phyloP scores from a whole-genome alignment of 2,797 vertebrate species.

The Neomorphus geoffroyi region DNA sequence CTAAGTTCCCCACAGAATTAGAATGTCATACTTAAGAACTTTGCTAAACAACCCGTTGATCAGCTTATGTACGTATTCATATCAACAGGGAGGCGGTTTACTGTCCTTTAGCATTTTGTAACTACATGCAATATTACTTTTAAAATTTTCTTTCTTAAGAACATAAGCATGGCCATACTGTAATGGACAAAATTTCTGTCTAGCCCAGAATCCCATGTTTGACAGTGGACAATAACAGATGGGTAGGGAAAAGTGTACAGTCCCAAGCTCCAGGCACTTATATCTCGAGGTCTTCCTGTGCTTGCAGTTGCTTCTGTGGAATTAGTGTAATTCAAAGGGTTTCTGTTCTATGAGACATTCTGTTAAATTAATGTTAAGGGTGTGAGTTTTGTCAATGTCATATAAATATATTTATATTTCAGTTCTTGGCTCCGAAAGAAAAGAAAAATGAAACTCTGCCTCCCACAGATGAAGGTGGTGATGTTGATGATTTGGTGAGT shows the following conservation, averaged over 20 bases:
- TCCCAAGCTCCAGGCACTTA: not conserved
- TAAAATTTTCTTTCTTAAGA: not conserved
- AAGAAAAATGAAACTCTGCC: constrained; percentile 72
- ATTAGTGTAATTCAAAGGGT: not conserved
- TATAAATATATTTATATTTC: constrained; percentile 22
- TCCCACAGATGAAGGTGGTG: constrained; percentile 81
- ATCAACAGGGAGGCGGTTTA: rapidly evolving
- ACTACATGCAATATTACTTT: not conserved
- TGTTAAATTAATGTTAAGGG: not conserved
- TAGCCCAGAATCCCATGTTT: not conserved
- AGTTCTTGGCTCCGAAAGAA: constrained; percentile 87
- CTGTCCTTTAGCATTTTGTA: not conserved
- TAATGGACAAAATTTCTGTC: not conserved
- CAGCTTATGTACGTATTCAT: not conserved
- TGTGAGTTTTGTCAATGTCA: not conserved
- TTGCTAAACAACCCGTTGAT: not conserved
- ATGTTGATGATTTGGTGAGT: constrained; percentile 95
- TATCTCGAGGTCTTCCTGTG: not conserved
- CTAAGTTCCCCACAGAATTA: not conserved
- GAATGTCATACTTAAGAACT: not conserved
- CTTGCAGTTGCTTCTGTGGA: not conserved
- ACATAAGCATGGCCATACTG: not conserved
- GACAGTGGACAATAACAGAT: not conserved
- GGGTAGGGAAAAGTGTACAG: not conserved
- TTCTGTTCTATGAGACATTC: not conserved